Percentiles rank a stretch among this genome's conserved stretches.
Evolutionary conservation across 2,113 vertebrate genomes (phyloP).

Genomic region (Bos javanicus): DNA sequence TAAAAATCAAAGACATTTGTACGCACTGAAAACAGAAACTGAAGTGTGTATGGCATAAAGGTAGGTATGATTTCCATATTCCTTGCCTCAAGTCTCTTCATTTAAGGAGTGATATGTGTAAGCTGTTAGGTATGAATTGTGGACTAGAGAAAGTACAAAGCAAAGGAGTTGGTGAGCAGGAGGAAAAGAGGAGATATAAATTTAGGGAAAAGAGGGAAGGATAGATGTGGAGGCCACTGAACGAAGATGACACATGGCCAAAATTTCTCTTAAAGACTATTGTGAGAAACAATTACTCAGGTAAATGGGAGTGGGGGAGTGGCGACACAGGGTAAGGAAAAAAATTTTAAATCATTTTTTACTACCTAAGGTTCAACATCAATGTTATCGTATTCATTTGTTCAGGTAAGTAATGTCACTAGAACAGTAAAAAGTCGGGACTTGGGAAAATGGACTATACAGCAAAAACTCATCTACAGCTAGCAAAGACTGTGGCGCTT

Average conservation of each 20-base stretch:
- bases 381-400: neutral
- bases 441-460: neutral
- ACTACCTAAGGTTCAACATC: neutral
- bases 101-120: neutral
- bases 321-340: neutral
- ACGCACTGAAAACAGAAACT: neutral
- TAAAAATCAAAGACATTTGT: constrained; percentile 2
- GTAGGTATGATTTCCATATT: neutral
- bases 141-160: neutral
- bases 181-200: neutral
- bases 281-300: neutral
- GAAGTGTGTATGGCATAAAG: neutral
- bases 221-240: neutral
- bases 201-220: neutral
- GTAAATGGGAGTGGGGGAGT: neutral
- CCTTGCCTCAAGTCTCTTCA: neutral
- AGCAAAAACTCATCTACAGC: neutral
- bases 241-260: neutral
- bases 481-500: neutral
- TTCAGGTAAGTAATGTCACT: neutral
- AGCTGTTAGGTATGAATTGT: neutral
- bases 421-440: neutral
- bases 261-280: neutral
- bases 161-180: neutral
- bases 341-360: neutral